phyloP scores from a whole-genome alignment of 2,888 invertebrate genomes.

The Suillia variegata region DNA sequence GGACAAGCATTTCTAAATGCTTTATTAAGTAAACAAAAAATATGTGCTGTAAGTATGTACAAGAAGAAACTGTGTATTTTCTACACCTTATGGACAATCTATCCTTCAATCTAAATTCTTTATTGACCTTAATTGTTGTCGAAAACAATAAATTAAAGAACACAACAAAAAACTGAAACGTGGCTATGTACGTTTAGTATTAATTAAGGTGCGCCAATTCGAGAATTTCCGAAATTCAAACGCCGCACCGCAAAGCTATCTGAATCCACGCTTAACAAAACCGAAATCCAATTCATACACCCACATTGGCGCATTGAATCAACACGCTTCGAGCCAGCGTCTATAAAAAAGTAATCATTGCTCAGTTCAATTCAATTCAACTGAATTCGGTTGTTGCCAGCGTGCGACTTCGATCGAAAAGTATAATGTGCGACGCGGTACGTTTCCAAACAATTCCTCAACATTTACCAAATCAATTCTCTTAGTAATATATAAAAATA shows the following conservation, averaged over 20 bases:
- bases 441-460: not conserved
- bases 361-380: not conserved
- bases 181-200: too few relatives aligned
- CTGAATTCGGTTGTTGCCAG: not conserved
- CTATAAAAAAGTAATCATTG: not conserved
- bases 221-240: not conserved
- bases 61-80: too few relatives aligned
- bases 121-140: not conserved
- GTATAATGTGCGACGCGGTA: not conserved
- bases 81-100: too few relatives aligned
- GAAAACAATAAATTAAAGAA: not conserved
- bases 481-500: too few relatives aligned
- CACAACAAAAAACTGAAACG: not conserved
- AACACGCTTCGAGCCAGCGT: not conserved
- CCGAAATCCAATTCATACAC: not conserved
- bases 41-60: too few relatives aligned
- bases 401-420: not conserved
- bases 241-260: too few relatives aligned
- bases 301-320: not conserved
- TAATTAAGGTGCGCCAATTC: slow-evolving; percentile 5
- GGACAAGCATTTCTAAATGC: not conserved
- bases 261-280: too few relatives aligned
- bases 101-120: too few relatives aligned
- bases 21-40: too few relatives aligned
- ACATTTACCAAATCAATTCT: too few relatives aligned